Conservation (phyloP, 2,888 invertebrate genomes). For the Pantelozetes paolii region DNA sequence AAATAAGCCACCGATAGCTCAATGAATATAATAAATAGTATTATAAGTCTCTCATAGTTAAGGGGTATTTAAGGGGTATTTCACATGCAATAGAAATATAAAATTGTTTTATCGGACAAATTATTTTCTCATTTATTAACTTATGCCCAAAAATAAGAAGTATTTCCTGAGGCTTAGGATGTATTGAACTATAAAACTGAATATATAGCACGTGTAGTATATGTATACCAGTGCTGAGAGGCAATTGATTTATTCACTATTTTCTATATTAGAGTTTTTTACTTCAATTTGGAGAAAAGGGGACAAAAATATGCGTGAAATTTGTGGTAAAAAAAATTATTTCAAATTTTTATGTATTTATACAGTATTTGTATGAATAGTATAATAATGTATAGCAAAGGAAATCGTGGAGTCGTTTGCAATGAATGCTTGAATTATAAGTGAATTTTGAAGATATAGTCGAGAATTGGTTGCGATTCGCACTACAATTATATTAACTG, state of each 20-base stretch:
- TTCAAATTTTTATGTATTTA: too few species aligned
- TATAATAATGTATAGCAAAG: not conserved
- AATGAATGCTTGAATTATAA: constrained; percentile 9
- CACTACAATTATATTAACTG: too few species aligned
- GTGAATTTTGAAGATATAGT: not conserved
- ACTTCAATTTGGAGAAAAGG: too few species aligned
- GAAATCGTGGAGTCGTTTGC: not conserved
- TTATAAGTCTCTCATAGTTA: not conserved
- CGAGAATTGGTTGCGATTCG: not conserved
- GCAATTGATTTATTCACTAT: too few species aligned
- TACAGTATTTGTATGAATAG: too few species aligned
- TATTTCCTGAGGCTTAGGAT: not conserved
- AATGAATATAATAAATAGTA: not conserved
- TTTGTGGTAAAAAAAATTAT: too few species aligned
- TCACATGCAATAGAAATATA: not conserved
- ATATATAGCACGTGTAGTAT: too few species aligned
- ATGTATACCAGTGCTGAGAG: too few species aligned
- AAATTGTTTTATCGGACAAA: constrained; percentile 27
- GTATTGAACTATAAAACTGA: not conserved
- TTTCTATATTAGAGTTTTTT: too few species aligned
- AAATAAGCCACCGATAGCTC: not conserved
- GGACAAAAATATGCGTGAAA: too few species aligned
- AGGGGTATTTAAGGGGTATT: not conserved
- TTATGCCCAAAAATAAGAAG: not conserved
- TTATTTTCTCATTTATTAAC: constrained; percentile 26